phyloP scores from a whole-genome alignment of 2,888 invertebrate species.

The Stenolophus ochropezus region DNA sequence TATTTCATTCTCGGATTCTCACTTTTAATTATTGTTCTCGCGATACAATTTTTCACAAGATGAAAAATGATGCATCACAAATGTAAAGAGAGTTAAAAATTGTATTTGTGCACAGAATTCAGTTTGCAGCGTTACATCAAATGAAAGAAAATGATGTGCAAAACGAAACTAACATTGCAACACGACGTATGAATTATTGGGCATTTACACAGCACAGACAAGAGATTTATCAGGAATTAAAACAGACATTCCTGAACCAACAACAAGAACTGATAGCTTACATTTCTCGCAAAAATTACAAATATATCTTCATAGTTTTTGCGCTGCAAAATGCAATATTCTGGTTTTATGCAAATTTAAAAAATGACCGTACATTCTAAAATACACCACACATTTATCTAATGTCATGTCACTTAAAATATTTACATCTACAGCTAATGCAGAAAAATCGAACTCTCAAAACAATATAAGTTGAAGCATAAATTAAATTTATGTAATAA shows the following conservation, averaged over 20 bases:
- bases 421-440: too few species aligned
- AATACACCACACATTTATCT: too few species aligned
- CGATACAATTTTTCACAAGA: slow-evolving; percentile 31
- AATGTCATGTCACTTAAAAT: too few species aligned
- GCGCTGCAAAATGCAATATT: too few species aligned
- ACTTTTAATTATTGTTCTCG: slow-evolving; percentile 33
- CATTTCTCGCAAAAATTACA: not conserved
- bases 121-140: not conserved
- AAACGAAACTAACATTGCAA: not conserved
- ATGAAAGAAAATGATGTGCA: not conserved
- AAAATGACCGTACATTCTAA: too few species aligned
- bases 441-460: too few species aligned
- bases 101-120: slow-evolving; percentile 21
- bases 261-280: not conserved
- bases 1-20: slow-evolving; percentile 24
- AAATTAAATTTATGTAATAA: too few species aligned
- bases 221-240: not conserved
- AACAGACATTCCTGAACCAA: not conserved
- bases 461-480: too few species aligned
- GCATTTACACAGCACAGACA: not conserved
- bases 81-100: not conserved
- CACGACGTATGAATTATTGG: not conserved
- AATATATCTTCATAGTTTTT: too few species aligned
- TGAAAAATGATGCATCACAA: slow-evolving; percentile 26
- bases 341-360: too few species aligned